Evolutionary conservation across 2,888 invertebrate species (phyloP).

Genomic region (Zaprionus bogoriensis): DNA sequence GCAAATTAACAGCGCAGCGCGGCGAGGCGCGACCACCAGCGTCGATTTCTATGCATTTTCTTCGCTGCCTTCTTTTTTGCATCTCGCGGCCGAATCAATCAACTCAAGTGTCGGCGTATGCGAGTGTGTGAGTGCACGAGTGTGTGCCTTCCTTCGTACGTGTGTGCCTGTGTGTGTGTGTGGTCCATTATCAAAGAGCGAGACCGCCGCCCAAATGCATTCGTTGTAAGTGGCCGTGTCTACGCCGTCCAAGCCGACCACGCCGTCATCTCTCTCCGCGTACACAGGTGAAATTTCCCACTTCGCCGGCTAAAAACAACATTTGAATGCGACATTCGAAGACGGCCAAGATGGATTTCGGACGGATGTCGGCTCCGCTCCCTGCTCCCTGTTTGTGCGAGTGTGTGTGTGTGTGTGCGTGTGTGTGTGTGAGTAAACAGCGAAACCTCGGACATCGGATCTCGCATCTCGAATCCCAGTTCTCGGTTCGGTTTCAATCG

Average conservation of each 20-base stretch:
- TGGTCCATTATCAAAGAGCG: slow-evolving; percentile 73
- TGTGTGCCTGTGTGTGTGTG: slow-evolving; percentile 46
- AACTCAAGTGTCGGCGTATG: slow-evolving; percentile 67
- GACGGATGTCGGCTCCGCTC: slow-evolving; percentile 57
- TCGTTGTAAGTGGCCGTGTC: slow-evolving; percentile 75
- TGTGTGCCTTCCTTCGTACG: too few species aligned
- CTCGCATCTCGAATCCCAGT: slow-evolving; percentile 12
- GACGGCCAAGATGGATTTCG: slow-evolving; percentile 42
- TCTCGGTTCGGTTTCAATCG: background rate
- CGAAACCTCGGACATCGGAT: slow-evolving; percentile 27
- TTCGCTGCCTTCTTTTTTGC: slow-evolving; percentile 48
- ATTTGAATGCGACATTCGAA: slow-evolving; percentile 75
- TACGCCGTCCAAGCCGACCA: slow-evolving; percentile 24
- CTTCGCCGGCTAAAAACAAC: slow-evolving; percentile 75
- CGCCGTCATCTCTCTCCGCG: slow-evolving; percentile 43
- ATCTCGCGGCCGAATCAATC: slow-evolving; percentile 73
- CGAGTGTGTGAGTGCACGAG: slow-evolving; percentile 12
- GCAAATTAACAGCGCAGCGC: slow-evolving; percentile 64
- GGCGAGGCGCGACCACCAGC: slow-evolving; percentile 55
- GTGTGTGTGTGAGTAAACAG: slow-evolving; percentile 61
- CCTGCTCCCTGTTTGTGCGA: slow-evolving; percentile 27
- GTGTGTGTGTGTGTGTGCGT: slow-evolving; percentile 28
- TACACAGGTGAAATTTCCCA: slow-evolving; percentile 77
- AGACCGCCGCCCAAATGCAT: slow-evolving; percentile 70
- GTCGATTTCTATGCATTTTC: slow-evolving; percentile 35